Percentiles rank a stretch among this genome's conserved stretches.
phyloP scores from a whole-genome alignment of 2,888 invertebrate genomes.

The Thera britannica region DNA sequence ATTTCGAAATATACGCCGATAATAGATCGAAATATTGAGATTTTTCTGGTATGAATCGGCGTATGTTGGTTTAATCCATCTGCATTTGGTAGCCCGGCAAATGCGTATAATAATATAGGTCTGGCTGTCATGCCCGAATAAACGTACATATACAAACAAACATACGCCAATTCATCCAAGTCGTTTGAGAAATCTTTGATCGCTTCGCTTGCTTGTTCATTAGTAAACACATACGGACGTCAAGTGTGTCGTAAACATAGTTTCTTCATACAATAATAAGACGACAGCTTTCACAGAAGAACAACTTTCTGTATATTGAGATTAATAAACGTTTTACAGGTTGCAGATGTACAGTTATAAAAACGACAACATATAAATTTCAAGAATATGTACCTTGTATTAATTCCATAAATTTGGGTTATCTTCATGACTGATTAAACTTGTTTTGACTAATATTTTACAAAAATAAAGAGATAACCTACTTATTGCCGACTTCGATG shows the following conservation, averaged over 20 bases:
- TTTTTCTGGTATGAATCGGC: too few species aligned
- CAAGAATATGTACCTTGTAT: constrained; percentile 10
- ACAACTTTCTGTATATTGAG: constrained; percentile 36
- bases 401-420: constrained; percentile 31
- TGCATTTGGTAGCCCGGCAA: too few species aligned
- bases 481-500: constrained; percentile 4
- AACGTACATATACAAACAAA: too few species aligned
- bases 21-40: too few species aligned
- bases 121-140: too few species aligned
- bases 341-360: constrained; percentile 18
- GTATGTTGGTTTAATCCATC: too few species aligned
- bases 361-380: constrained; percentile 11
- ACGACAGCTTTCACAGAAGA: constrained; percentile 36
- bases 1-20: too few species aligned
- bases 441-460: constrained; percentile 34
- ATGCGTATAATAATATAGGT: too few species aligned
- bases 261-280: constrained; percentile 33
- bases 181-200: background rate
- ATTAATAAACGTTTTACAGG: constrained; percentile 31
- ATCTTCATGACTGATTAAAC: constrained; percentile 31
- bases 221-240: constrained; percentile 24
- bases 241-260: constrained; percentile 37
- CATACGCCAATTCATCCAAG: background rate
- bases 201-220: background rate
- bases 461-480: constrained; percentile 23